Evolutionary conservation across 1,140 invertebrate genomes (phyloP), one percentile per base, ranked within the genome.

Genomic region (Oreohelix idahoensis): DNA sequence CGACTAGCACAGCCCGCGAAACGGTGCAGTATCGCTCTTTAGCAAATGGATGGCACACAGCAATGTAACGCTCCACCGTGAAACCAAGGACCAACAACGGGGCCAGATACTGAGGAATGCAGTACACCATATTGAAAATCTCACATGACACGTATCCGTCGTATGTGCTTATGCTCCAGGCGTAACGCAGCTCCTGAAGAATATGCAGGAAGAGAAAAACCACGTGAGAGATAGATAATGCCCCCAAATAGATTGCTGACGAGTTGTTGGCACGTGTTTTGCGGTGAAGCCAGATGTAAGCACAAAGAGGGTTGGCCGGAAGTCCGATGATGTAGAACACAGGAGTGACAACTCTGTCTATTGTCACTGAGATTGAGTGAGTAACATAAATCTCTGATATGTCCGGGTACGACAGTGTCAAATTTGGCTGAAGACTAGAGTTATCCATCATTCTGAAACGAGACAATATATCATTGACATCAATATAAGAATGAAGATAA

Each of bases 61-160:
- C 97, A 51, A 99, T 96, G 93, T 97, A 99, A 53, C 98, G 94
- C 92, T 99, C 98, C 84, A 98, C 94, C 0, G 98, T 99, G 45
- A 99, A 98, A 1, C 96, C 97, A 0, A 93, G 83, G 0, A 93
- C 92, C 0, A 93, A 85, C 15, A 91, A 74, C 0, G 91, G 89
- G 15, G 89, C 90, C 66, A 92, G 83, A 83, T 92, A 92, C 81
- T 92, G 90, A 10, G 89, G 89, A 20, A 88, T 80, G 36, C 89
- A 87, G 71, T 85, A 89, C 15, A 89, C 71, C 23, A 92, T 86
- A 58, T 88, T 86, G 66, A 89, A 90, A 1, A 86, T 70, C 85
- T 90, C 89, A 80, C 91, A 92, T 15, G 86, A 45, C 0, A 82
- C 85, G 4, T 83, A 83, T 20, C 69, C 85, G 73, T 88, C n/a